phyloP scores from a whole-genome alignment of 1,140 invertebrate genomes.

The Calliphora vicina region DNA sequence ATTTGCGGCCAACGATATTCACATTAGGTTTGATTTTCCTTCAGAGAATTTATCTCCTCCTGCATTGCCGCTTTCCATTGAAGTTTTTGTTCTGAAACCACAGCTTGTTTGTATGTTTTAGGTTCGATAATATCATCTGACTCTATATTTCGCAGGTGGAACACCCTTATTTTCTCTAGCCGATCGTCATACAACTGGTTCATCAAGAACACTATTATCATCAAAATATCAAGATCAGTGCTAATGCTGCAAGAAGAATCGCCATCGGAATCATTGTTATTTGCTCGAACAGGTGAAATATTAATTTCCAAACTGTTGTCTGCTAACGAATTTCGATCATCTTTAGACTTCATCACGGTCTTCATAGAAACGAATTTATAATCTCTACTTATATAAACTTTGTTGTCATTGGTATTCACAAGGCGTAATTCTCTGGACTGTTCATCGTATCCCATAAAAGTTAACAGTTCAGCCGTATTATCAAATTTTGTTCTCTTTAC shows the following conservation, averaged over 20 bases:
- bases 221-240: conserved; percentile 1
- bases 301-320: neutral
- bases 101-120: neutral
- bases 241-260: neutral
- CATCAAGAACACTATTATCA: neutral
- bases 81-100: neutral
- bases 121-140: neutral
- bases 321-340: neutral
- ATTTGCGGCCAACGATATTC: conserved; percentile 37
- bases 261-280: neutral
- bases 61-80: conserved; percentile 40
- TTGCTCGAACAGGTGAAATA: neutral
- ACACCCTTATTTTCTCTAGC: neutral
- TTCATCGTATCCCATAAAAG: neutral
- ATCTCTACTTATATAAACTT: conserved; percentile 7
- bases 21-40: conserved; percentile 38
- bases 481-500: neutral
- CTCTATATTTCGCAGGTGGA: neutral
- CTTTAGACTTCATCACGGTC: neutral
- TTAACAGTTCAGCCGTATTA: neutral
- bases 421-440: neutral
- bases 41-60: conserved; percentile 38
- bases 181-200: neutral
- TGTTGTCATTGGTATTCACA: neutral
- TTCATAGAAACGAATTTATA: neutral